Evolutionary conservation across 2,113 vertebrate genomes (phyloP).

Genomic region (Alouatta palliata): DNA sequence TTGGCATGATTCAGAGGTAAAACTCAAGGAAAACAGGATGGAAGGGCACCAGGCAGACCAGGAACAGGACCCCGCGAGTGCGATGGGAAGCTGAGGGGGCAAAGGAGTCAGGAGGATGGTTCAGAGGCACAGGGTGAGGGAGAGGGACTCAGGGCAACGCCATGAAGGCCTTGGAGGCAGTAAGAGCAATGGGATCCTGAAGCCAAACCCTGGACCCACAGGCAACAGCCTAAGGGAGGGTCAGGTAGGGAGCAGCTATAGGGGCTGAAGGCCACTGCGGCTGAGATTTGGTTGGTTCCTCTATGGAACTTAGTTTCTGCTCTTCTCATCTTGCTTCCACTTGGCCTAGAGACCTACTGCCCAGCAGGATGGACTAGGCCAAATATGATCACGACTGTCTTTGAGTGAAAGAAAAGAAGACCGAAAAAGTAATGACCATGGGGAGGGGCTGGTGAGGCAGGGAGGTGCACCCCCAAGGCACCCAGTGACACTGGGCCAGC

Average conservation of each 20-base stretch:
- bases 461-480: neutral
- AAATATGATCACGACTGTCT: neutral
- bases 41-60: neutral
- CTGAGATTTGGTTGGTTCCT: accelerated
- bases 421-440: neutral
- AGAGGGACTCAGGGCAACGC: neutral
- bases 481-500: neutral
- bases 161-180: neutral
- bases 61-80: neutral
- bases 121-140: neutral
- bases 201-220: accelerated
- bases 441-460: neutral
- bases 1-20: neutral
- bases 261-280: neutral
- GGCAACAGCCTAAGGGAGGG: neutral
- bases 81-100: no score
- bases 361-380: no score
- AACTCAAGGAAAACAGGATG: neutral
- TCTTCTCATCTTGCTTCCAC: neutral
- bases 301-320: neutral
- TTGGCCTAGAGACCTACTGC: neutral
- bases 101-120: neutral
- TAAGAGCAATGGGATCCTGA: neutral
- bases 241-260: no score
- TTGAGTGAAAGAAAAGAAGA: neutral